Percentiles rank a stretch among this genome's conserved stretches.
These are phyloP conservation scores for Physocephala rufipes DNA, from an alignment of 2,888 invertebrate genomes.

Conservation along the genomic window DNA sequence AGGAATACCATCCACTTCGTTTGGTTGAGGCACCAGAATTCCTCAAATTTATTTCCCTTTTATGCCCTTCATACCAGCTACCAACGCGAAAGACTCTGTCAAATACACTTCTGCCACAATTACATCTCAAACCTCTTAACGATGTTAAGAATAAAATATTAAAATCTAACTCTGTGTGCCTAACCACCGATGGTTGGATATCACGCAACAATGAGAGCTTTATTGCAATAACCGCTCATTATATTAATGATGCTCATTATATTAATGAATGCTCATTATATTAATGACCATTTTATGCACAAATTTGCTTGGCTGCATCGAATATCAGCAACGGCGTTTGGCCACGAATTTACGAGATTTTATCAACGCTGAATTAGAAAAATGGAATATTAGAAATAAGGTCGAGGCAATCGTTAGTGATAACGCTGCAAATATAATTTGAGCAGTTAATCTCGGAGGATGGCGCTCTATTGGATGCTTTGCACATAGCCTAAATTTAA, in stretches of 20 bases:
- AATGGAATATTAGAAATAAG: conserved; percentile 39
- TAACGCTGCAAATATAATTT: conserved; percentile 31
- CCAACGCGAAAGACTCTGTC: too few species aligned
- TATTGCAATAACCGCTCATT: conserved; percentile 1
- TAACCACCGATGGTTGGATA: neutral
- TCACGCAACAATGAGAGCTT: conserved; percentile 11
- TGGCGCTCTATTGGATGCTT: conserved; percentile 35
- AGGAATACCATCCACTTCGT: conserved; percentile 1
- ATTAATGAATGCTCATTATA: neutral
- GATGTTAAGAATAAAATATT: too few species aligned
- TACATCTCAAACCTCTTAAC: too few species aligned
- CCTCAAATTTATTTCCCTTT: too few species aligned
- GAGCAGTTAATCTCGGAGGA: conserved; percentile 20
- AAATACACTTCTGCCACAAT: too few species aligned
- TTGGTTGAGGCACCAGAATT: neutral
- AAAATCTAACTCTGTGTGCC: neutral
- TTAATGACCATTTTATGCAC: neutral
- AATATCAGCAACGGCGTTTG: neutral
- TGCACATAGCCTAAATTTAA: conserved; percentile 27
- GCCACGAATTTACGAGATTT: neutral
- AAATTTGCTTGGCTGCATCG: conserved; percentile 2
- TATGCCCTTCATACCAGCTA: too few species aligned
- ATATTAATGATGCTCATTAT: neutral
- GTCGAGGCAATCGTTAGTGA: conserved; percentile 21
- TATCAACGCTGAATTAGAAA: neutral